Conservation (phyloP, 2,888 invertebrate genomes). For the Spialia ferax region DNA sequence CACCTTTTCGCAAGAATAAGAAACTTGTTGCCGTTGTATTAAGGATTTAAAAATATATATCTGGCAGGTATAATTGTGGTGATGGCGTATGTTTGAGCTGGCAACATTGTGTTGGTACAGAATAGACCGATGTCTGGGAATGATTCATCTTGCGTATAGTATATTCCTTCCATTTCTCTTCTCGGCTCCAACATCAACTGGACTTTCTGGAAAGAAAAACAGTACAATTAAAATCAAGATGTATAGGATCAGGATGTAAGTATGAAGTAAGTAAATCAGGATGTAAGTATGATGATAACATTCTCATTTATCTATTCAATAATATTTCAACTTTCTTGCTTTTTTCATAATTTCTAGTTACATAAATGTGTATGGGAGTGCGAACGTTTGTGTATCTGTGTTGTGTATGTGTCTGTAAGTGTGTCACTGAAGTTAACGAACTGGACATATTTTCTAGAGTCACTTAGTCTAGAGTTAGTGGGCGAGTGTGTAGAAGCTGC, state of each 20-base stretch:
- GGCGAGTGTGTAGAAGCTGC: background rate
- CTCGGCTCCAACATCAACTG: constrained; percentile 73
- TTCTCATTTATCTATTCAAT: too few relatives aligned
- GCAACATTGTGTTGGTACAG: constrained; percentile 65
- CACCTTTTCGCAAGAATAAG: background rate
- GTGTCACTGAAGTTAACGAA: background rate
- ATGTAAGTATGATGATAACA: too few relatives aligned
- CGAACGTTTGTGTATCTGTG: too few relatives aligned
- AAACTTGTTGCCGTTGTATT: background rate
- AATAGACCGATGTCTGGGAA: constrained; percentile 76
- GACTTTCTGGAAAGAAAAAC: constrained; percentile 61
- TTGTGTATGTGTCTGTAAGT: background rate
- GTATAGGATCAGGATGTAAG: too few relatives aligned
- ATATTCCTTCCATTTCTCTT: constrained; percentile 66
- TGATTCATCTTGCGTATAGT: constrained; percentile 79
- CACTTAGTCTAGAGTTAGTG: background rate
- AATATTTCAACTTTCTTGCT: too few relatives aligned
- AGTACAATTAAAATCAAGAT: background rate
- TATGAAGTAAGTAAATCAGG: too few relatives aligned
- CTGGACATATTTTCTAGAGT: background rate
- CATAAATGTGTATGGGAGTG: too few relatives aligned
- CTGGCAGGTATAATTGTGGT: constrained; percentile 47
- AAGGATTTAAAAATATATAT: constrained; percentile 14
- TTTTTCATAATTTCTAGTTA: too few relatives aligned
- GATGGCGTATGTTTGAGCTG: constrained; percentile 55